phyloP scores from a whole-genome alignment of 2,797 vertebrate species.

The Sardinella longiceps region DNA sequence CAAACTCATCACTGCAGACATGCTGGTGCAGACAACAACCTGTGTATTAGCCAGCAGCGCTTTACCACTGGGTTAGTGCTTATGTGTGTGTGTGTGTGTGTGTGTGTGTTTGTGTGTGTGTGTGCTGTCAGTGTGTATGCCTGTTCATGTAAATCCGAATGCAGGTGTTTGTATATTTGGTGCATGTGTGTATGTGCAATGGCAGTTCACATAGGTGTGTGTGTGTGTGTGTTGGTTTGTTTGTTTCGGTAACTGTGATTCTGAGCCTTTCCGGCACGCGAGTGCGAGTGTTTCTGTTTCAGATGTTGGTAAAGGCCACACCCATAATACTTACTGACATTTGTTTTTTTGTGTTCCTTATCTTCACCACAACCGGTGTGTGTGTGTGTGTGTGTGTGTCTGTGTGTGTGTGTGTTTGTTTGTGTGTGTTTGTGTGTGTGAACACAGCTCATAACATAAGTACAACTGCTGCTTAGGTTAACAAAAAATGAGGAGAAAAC shows the following conservation, averaged over 20 bases:
- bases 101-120: slow-evolving; percentile 47
- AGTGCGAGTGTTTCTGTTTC: neutral
- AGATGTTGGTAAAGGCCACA: neutral
- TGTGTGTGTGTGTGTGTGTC: neutral
- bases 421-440: too few species aligned
- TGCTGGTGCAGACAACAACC: slow-evolving; percentile 75
- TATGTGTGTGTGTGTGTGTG: neutral
- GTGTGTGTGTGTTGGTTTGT: slow-evolving; percentile 29
- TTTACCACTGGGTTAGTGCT: slow-evolving; percentile 84
- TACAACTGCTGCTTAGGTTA: too few species aligned
- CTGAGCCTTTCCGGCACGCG: neutral
- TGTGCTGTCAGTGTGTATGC: slow-evolving; percentile 46
- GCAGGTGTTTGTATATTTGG: slow-evolving; percentile 20
- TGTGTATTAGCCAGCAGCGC: slow-evolving; percentile 74
- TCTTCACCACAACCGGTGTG: neutral
- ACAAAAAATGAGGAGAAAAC: too few species aligned
- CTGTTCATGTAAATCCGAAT: neutral
- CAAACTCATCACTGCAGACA: slow-evolving; percentile 81
- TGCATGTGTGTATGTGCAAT: slow-evolving; percentile 1
- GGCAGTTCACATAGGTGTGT: neutral
- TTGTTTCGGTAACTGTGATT: neutral
- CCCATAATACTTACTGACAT: neutral
- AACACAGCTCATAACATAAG: too few species aligned
- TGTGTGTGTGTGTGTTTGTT: neutral
- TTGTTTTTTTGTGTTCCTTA: too few species aligned